These are phyloP conservation scores for Hofmannophila pseudospretella DNA, from an alignment of 2,888 invertebrate species.

Conservation along the genomic window DNA sequence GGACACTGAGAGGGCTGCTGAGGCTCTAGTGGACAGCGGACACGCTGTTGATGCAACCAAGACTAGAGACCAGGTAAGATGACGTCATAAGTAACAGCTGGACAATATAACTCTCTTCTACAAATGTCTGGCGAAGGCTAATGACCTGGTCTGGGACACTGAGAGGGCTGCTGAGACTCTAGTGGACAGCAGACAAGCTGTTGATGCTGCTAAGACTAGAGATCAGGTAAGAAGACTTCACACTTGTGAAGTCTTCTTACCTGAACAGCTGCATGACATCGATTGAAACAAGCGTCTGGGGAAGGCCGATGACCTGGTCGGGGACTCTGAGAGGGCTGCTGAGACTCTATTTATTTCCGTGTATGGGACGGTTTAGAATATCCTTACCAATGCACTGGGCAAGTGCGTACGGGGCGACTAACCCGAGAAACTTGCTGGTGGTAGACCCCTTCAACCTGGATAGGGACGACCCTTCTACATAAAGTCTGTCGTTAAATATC, in stretches of 20 bases:
- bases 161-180: slow-evolving; percentile 86
- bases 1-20: slow-evolving; percentile 84
- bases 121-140: slow-evolving; percentile 81
- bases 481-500: too few species aligned
- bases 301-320: slow-evolving; percentile 81
- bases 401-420: too few species aligned
- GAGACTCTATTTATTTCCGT: too few species aligned
- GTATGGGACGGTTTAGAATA: too few species aligned
- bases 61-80: slow-evolving; percentile 84
- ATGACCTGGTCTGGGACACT: slow-evolving; percentile 82
- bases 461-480: too few species aligned
- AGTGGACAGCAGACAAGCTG: slow-evolving; percentile 90
- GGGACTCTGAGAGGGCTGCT: slow-evolving; percentile 83
- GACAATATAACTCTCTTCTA: slow-evolving; percentile 87
- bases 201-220: slow-evolving; percentile 88
- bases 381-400: too few species aligned
- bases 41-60: slow-evolving; percentile 90
- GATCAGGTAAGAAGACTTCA: slow-evolving; percentile 81
- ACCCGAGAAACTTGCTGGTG: too few species aligned
- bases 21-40: slow-evolving; percentile 88
- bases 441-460: too few species aligned
- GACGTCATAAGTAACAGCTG: slow-evolving; percentile 83
- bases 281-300: slow-evolving; percentile 82
- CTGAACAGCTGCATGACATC: slow-evolving; percentile 91
- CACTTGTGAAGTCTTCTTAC: too few species aligned